Evolutionary conservation across 2,113 vertebrate species (phyloP), one percentile per base, ranked within the genome.

Genomic region (Thymallus thymallus): DNA sequence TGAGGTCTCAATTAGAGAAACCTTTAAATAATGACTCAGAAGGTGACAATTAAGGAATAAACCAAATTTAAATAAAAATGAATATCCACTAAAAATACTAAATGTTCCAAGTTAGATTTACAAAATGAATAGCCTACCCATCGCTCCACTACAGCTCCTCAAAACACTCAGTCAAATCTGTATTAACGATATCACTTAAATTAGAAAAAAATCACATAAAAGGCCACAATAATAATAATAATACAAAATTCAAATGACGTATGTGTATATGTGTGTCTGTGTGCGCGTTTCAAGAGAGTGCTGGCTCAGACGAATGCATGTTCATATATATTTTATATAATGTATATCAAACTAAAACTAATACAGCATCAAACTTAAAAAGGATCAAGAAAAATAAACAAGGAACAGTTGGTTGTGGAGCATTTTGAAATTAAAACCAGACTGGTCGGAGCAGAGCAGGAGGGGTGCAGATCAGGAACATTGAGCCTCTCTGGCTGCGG

Each of bases 261-360:
- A 6, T 20, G 2, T 35, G 29, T 32, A 45, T 56, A 23, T 30
- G 23, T 41, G 63, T 22, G 62, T 63, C 68, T 73, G 64, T 45
- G 78, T 58, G 68, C 74, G 6, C 30, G 69, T 35, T 75, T 80
- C 51, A 86, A 90, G 78, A 92, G 81, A 89, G 81, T 85, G 75
- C 70, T 24, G 83, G 74, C 41, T 32, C 82, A 92, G 86, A 91
- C 88, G 76, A 77, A 85, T 76, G 83, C 78, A 90, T 90, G 88
- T 90, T 91, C 86, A 90, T 91, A 92, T 91, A 91, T 89, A 90
- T 89, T 92, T 91, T 93, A 90, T 92, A 92, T 90, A 92, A 90
- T 91, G 91, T 91, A 90, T 89, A 92, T 89, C 88, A 91, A 93
- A 92, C 91, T 93, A 92, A 94, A 92, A 89, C 88, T 91, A 92